These are phyloP conservation scores for Agriopis marginaria DNA, from an alignment of 2,888 invertebrate species.

Conservation along the genomic window DNA sequence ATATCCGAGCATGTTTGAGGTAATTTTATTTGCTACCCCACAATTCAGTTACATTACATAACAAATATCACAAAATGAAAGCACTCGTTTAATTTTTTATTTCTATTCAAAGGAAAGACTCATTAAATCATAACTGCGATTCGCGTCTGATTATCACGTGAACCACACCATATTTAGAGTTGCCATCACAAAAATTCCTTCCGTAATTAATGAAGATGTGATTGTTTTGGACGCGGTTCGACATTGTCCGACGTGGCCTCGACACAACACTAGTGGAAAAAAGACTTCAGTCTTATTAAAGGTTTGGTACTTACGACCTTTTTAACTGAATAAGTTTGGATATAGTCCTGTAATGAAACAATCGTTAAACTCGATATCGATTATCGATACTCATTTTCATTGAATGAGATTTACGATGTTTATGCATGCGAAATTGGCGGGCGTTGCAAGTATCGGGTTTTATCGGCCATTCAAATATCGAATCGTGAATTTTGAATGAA, in stretches of 20 bases:
- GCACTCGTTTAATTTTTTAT: constrained; percentile 34
- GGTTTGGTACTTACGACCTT: constrained; percentile 30
- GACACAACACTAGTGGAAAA: constrained; percentile 15
- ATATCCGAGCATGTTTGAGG: background rate
- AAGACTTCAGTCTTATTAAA: constrained; percentile 2
- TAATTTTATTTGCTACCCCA: background rate
- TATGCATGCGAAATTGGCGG: constrained; percentile 77
- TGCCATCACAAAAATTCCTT: constrained; percentile 69
- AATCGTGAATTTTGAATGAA: constrained; percentile 69
- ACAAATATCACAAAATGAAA: background rate
- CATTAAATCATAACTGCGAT: constrained; percentile 46
- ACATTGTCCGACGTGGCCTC: constrained; percentile 68
- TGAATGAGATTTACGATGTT: constrained; percentile 82
- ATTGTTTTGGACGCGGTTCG: constrained; percentile 67
- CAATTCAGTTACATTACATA: background rate
- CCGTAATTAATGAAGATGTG: constrained; percentile 84
- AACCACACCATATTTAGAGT: constrained; percentile 52
- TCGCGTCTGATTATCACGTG: constrained; percentile 53
- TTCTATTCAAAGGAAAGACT: constrained; percentile 33
- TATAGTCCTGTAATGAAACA: constrained; percentile 70
- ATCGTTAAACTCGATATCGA: constrained; percentile 74
- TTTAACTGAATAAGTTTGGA: constrained; percentile 14
- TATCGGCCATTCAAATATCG: constrained; percentile 79
- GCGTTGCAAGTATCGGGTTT: constrained; percentile 77
- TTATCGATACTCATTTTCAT: constrained; percentile 78